A percentile compares a stretch with the other conserved stretches of the same genome.
These are phyloP conservation scores for Gortyna flavago DNA, from an alignment of 2,888 invertebrate genomes.

Conservation along the genomic window DNA sequence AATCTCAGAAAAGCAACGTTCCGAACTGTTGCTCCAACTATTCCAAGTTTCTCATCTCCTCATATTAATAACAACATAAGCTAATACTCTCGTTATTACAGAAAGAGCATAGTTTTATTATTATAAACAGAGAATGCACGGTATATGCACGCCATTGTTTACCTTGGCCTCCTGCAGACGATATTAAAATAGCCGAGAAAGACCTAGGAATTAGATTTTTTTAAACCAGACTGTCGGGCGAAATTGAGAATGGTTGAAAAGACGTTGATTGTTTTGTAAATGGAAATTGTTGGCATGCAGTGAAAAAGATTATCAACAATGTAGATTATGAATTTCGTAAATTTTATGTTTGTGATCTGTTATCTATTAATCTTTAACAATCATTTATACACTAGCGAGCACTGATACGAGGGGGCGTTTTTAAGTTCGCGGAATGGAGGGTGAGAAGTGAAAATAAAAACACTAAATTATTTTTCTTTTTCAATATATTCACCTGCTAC, in stretches of 20 bases:
- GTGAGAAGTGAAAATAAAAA: no score
- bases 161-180: conserved; percentile 26
- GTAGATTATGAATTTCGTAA: background rate
- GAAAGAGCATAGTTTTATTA: conserved; percentile 42
- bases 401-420: no score
- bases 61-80: conserved; percentile 37
- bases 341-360: background rate
- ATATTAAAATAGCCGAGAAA: conserved; percentile 60
- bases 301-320: conserved; percentile 28
- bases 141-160: conserved; percentile 50
- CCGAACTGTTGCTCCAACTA: background rate
- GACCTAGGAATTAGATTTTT: conserved; percentile 31
- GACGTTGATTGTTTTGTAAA: conserved; percentile 20
- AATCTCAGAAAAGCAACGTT: background rate
- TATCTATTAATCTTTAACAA: conserved; percentile 1
- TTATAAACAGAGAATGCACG: conserved; percentile 42
- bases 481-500: no score
- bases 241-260: conserved; percentile 6
- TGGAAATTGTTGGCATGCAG: conserved; percentile 18
- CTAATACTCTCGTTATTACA: conserved; percentile 45
- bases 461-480: no score
- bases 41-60: background rate
- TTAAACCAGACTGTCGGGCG: conserved; percentile 9
- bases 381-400: background rate
- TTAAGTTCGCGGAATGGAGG: no score